Base-by-base conservation (phyloP, 2,797 vertebrate species). In the Notolepis coatsorum region DNA sequence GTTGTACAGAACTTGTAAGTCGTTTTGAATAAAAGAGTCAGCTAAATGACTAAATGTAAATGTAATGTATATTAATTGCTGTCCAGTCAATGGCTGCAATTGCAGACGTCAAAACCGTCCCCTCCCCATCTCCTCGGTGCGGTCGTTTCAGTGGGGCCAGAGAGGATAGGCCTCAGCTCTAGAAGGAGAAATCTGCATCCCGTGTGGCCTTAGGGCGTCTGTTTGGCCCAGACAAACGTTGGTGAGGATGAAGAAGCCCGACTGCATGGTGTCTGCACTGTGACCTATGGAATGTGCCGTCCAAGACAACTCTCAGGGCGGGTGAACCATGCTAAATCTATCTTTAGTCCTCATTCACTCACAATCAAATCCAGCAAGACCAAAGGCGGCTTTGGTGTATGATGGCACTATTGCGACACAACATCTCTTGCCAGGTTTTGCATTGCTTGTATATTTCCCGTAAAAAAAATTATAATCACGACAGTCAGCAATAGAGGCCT, bases 211-310 rank as follows among this genome's bases (percentile, higher is more conserved):
- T 38, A 7, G 80, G 82, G 75, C 15, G 75, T 71, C 79, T 76
- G 81, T 42, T 71, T 28, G 38, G 79, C 84, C 85, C 84, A 85
- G 84, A 84, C 83, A 91, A 92, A 91, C 90, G 88, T 88, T 91
- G 89, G 82, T 73, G 64, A 59, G 85, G 82, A 83, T 84, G 83
- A 91, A 85, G 72, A 69, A 68, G 73, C 42, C 65, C 23, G 70
- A 77, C 88, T 80, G 80, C 45, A 65, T 57, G 72, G 77, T 71
- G 79, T 84, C 79, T 91, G 77, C 81, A 79, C 84, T 81, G 72
- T 87, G 88, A 91, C 81, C 87, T 80, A 37, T 41, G 71, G 84
- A 90, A 87, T 86, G 89, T 67, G 82, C 65, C 81, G 85, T 89
- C 86, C 83, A 84, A 84, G 79, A 61, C 62, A 71, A 82, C 79